Percentiles rank a stretch among this genome's conserved stretches.
Evolutionary conservation across 1,140 invertebrate species (phyloP).

Genomic region (Tetragnatha versicolor): DNA sequence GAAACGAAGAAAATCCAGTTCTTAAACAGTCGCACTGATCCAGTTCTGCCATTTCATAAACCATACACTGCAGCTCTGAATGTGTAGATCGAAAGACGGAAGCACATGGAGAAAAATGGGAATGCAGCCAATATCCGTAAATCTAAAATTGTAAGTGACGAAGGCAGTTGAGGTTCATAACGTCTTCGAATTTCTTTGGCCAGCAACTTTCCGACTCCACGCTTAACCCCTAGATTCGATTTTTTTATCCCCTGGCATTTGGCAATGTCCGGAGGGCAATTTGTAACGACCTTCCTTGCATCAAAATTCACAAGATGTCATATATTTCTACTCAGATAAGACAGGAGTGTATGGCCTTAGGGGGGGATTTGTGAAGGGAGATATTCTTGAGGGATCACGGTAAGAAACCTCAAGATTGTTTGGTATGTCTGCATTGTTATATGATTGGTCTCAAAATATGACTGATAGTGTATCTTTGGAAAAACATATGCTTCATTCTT

Average conservation of each 20-base stretch:
- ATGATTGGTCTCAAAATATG: too few relatives aligned
- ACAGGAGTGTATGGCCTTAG: not conserved
- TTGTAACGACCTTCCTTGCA: conserved; percentile 1
- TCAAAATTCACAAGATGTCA: not conserved
- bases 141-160: conserved; percentile 7
- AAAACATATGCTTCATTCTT: too few relatives aligned
- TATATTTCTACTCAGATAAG: conserved; percentile 3
- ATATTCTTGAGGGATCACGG: too few relatives aligned
- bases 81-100: conserved; percentile 18
- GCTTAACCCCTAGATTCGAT: not conserved
- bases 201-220: not conserved
- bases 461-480: too few relatives aligned
- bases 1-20: not conserved
- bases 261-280: not conserved
- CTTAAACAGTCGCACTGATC: conserved; percentile 16
- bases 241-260: too few relatives aligned
- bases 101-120: not conserved
- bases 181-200: too few relatives aligned
- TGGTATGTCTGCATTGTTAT: too few relatives aligned
- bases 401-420: too few relatives aligned
- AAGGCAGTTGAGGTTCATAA: too few relatives aligned
- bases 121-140: conserved; percentile 23
- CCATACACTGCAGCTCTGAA: conserved; percentile 4
- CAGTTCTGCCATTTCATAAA: not conserved
- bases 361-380: not conserved